Conservation (phyloP, 2,797 vertebrate species). For the Lutjanus campechanus region DNA sequence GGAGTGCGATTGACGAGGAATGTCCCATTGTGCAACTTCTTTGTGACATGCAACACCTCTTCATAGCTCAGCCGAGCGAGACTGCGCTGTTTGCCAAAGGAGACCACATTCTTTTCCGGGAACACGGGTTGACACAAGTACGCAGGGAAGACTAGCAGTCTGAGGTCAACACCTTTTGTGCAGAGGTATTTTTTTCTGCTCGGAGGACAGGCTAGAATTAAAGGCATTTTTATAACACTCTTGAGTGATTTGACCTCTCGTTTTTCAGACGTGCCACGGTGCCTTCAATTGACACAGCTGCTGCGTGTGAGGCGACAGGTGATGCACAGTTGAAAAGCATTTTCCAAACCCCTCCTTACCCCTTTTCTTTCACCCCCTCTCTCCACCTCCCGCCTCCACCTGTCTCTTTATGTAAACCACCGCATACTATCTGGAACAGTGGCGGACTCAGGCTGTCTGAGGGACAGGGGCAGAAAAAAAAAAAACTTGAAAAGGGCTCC, state of each 20-base stretch:
- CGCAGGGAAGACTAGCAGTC: slow-evolving; percentile 43
- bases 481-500: no score
- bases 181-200: slow-evolving; percentile 22
- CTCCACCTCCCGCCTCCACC: slow-evolving; percentile 56
- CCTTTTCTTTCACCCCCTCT: slow-evolving; percentile 13
- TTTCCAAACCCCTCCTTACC: slow-evolving; percentile 58
- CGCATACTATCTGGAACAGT: slow-evolving; percentile 25
- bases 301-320: slow-evolving; percentile 74
- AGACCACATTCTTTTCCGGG: slow-evolving; percentile 50
- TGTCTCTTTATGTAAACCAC: slow-evolving; percentile 67
- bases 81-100: slow-evolving; percentile 56
- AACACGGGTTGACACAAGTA: slow-evolving; percentile 56
- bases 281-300: slow-evolving; percentile 72
- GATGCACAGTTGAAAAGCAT: slow-evolving; percentile 74
- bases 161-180: slow-evolving; percentile 69
- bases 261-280: slow-evolving; percentile 40
- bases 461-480: no score
- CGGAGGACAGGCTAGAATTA: slow-evolving; percentile 38
- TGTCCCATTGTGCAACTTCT: slow-evolving; percentile 63
- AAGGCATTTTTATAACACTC: slow-evolving; percentile 59
- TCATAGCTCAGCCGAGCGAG: slow-evolving; percentile 29
- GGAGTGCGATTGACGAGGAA: slow-evolving; percentile 51
- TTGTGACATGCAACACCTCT: slow-evolving; percentile 56
- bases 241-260: slow-evolving; percentile 69
- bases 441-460: no score